Evolutionary conservation across 2,888 invertebrate species (phyloP).

Genomic region (Mystacides longicornis): DNA sequence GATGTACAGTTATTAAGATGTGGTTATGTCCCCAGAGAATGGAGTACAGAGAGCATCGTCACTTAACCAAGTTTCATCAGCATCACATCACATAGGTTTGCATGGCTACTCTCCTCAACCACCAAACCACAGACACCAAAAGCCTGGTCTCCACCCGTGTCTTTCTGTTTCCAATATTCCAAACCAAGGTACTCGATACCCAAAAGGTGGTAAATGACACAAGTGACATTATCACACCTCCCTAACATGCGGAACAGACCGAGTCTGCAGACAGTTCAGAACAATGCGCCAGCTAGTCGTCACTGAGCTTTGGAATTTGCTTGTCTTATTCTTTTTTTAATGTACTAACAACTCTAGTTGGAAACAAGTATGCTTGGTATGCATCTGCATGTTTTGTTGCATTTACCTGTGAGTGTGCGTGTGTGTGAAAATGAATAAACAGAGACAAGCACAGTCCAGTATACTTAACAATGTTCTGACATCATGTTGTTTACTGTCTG

Average conservation of each 20-base stretch:
- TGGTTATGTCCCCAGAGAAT: conserved; percentile 29
- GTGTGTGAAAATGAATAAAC: conserved; percentile 6
- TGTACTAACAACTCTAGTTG: conserved; percentile 43
- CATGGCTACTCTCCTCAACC: conserved; percentile 20
- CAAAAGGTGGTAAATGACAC: neutral
- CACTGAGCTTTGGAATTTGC: conserved; percentile 31
- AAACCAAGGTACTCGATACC: neutral
- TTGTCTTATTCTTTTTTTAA: conserved; percentile 40
- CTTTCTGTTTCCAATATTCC: neutral
- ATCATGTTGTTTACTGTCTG: conserved; percentile 70
- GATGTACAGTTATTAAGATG: conserved; percentile 38
- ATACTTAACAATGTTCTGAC: conserved; percentile 26
- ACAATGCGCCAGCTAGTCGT: conserved; percentile 23
- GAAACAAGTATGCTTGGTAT: conserved; percentile 23
- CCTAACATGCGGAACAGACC: conserved; percentile 38
- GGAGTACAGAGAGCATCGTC: conserved; percentile 5
- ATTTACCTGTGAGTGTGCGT: conserved; percentile 10
- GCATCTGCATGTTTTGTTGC: conserved; percentile 32
- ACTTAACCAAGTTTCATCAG: conserved; percentile 15
- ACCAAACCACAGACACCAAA: conserved; percentile 9
- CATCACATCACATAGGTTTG: too few relatives aligned
- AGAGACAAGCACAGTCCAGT: conserved; percentile 12
- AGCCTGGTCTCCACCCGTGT: neutral
- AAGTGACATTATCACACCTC: neutral
- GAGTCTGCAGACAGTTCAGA: conserved; percentile 57